Evolutionary conservation across 2,113 vertebrate genomes (phyloP).

Genomic region (Tyto alba): DNA sequence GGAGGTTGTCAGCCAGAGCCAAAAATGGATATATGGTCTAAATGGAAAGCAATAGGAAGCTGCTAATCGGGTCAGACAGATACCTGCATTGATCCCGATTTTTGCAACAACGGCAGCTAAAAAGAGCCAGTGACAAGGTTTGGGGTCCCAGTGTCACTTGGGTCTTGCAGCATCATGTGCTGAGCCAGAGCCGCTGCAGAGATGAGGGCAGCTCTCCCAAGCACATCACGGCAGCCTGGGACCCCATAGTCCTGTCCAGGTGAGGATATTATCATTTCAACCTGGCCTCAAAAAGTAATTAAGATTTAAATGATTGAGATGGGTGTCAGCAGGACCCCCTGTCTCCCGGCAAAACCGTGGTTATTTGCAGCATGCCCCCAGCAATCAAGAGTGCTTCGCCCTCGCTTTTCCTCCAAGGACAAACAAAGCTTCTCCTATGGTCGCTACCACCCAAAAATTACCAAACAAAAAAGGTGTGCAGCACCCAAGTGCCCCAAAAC

Average conservation of each 20-base stretch:
- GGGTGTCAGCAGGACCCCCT: background rate
- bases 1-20: background rate
- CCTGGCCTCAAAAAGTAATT: background rate
- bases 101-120: background rate
- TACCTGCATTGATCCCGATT: background rate
- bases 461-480: rapidly evolving
- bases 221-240: rapidly evolving
- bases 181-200: background rate
- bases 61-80: background rate
- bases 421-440: background rate
- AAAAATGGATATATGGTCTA: background rate
- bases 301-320: background rate
- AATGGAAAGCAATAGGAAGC: constrained; percentile 19
- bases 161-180: rapidly evolving
- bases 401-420: background rate
- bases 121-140: background rate
- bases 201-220: background rate
- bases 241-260: rapidly evolving
- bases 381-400: rapidly evolving
- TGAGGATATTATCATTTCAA: rapidly evolving
- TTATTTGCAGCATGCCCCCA: rapidly evolving
- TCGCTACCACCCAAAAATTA: background rate
- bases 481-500: background rate
- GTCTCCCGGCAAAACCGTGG: rapidly evolving
- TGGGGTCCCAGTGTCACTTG: background rate